phyloP scores from a whole-genome alignment of 2,888 invertebrate genomes.

The Heterodera filipjevi region DNA sequence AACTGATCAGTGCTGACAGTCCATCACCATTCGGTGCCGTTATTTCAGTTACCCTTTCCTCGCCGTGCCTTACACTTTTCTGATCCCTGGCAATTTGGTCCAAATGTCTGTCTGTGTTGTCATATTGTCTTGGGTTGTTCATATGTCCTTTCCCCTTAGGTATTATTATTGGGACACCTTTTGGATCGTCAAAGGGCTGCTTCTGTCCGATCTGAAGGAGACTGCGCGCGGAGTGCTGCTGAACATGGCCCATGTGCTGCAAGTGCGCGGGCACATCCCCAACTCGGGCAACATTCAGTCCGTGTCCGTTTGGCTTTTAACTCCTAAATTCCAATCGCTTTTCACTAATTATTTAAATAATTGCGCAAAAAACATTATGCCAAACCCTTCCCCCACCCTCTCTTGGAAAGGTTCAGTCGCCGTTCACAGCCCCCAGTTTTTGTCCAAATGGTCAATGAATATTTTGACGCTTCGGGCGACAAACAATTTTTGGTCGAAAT shows the following conservation, averaged over 20 bases:
- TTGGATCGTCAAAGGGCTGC: slow-evolving; percentile 85
- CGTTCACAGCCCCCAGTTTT: slow-evolving; percentile 69
- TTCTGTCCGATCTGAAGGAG: slow-evolving; percentile 80
- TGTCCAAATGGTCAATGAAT: slow-evolving; percentile 76
- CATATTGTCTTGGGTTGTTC: no score
- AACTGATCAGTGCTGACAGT: neutral
- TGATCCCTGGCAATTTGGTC: slow-evolving; percentile 77
- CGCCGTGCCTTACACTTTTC: slow-evolving; percentile 76
- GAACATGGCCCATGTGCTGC: slow-evolving; percentile 82
- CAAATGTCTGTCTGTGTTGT: slow-evolving; percentile 64
- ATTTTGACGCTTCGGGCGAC: slow-evolving; percentile 75
- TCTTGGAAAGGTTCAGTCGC: slow-evolving; percentile 45
- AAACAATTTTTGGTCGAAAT: slow-evolving; percentile 68
- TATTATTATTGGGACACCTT: slow-evolving; percentile 92
- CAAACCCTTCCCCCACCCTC: neutral
- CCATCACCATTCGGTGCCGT: neutral
- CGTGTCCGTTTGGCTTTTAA: slow-evolving; percentile 24
- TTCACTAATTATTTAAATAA: neutral
- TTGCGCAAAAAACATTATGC: neutral
- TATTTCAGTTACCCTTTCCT: slow-evolving; percentile 78
- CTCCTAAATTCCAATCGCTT: no score
- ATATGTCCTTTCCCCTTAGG: neutral
- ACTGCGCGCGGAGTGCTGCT: slow-evolving; percentile 82
- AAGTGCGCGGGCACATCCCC: slow-evolving; percentile 74
- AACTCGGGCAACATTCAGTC: slow-evolving; percentile 88